These are phyloP conservation scores for Daboia siamensis DNA, from an alignment of 2,113 vertebrate genomes.

Conservation along the genomic window DNA sequence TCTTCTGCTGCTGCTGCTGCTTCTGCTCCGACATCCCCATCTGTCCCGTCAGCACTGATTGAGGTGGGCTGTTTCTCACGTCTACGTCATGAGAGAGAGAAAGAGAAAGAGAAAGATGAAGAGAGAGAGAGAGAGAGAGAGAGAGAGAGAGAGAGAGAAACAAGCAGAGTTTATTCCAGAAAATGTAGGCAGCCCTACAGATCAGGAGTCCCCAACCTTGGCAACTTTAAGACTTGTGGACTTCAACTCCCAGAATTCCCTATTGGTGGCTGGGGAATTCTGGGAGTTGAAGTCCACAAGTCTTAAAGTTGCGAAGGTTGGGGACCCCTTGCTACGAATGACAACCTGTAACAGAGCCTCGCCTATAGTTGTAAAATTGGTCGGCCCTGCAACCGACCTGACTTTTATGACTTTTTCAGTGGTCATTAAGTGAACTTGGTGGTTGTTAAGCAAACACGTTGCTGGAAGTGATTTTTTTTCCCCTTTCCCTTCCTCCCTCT, in stretches of 20 bases:
- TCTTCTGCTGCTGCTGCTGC: slow-evolving; percentile 16
- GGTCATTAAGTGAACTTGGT: background rate
- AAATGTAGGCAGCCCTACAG: background rate
- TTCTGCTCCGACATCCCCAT: background rate
- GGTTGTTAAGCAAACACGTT: background rate
- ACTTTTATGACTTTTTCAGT: background rate
- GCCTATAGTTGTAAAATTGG: too few relatives aligned
- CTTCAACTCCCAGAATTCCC: too few relatives aligned
- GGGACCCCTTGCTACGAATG: background rate
- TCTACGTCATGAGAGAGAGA: slow-evolving; percentile 26
- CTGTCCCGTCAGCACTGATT: slow-evolving; percentile 28
- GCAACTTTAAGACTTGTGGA: too few relatives aligned
- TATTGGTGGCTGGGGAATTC: too few relatives aligned
- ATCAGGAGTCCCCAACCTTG: too few relatives aligned
- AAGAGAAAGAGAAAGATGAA: background rate
- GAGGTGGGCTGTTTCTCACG: slow-evolving; percentile 66
- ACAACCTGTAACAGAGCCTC: background rate
- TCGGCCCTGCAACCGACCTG: background rate
- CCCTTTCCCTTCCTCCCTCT: background rate
- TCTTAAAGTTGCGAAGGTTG: too few relatives aligned
- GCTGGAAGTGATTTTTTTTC: background rate
- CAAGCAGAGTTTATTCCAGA: too few relatives aligned
- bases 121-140: background rate
- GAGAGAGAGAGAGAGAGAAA: background rate
- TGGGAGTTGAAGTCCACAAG: too few relatives aligned